Evolutionary conservation across 1,140 invertebrate species (phyloP), one percentile per base, ranked within the genome.

Genomic region (Anadara kagoshimensis): DNA sequence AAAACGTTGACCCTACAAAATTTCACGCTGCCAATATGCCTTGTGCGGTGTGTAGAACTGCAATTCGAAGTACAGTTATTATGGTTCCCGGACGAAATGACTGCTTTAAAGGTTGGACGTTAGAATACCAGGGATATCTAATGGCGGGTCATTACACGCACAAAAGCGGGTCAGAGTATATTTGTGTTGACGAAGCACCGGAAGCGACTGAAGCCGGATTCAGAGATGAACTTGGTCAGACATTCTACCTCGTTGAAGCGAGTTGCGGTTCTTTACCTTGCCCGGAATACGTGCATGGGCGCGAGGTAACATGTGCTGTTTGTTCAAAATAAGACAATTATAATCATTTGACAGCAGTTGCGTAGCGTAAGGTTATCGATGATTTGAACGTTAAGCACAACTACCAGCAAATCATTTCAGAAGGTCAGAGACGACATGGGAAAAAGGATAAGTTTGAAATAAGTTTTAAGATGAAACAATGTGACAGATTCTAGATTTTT

Each of bases 241-340:
- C 56, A 8, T 20, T 71, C 5, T 64, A 63, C 29, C 47, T 58
- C 12, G 69, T 71, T 22, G 69, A 61, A 36, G 61, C 11, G 18
- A 29, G 56, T 24, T 71, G 69, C 44, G 22, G 22, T 4, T 56
- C 49, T 16, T 44, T 70, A 7, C 16, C 44, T 0, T 70, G 68
- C 44, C 58, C 45, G 4, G 45, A 45, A 1, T 64, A 71, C 47
- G 29, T 45, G 1, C 20, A 54, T 5, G 61, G 61, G 10, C 63
- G 59, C 47, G 59, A 62, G 54, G 20, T 71, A 24, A 71, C 69
- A 12, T 71, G 69, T 64, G 69, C 49, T 57, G 69, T 71, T 0
- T 71, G 61, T 64, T 61, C 57, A 7, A 59, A 36, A 41, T 70
- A 44, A 70, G 53, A 26, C 18, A 49, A 49, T 3, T 36, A 36